Base-by-base conservation (phyloP, 2,888 invertebrate genomes). In the Tromatobia lineatoria region DNA sequence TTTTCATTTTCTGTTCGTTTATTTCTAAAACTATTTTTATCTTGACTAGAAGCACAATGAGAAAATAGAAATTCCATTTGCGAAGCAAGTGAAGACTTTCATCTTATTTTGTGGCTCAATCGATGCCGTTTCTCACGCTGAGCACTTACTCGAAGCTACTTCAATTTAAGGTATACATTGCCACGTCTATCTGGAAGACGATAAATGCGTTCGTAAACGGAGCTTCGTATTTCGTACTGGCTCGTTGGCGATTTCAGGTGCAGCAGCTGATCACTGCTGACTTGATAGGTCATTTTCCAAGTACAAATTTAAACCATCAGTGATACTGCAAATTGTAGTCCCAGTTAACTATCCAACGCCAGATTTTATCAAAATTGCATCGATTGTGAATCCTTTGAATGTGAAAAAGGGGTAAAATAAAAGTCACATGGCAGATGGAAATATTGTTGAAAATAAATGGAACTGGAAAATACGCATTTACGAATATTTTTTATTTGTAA, bases 111-210 rank as follows among this genome's bases (percentile, higher is more conserved):
- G 15, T 52, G 38, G 34, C 50, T 42, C 50, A 23, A 52, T 76
- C 66, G 23, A 66, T n/a, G 20, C 50, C 52, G 52, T 76, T 76
- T n/a, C 52, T 76, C 66, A 18, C 75, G 25, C 61, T 18, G 6
- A 61, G 38, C 20, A 42, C 54, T 57, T 15, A 25, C 34, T 38
- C 20, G 15, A 42, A 47, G 20, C 47, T 20, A 34, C 50, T 69
- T 47, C 73, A 25, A 59, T 54, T 38, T 38, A 45, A 34, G 64
- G 66, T 38, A 25, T 57, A 57, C 57, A 25, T 57, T 57, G 57
- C 57, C 23, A 3, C 25, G 57, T 57, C 11, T 25, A 57, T 57
- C 57, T 13, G 29, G 3, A 59, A 34, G 34, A 29, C 25, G 34
- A 61, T 18, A 38, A 38, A 61, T n/a, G 34, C 61, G 38, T 10